phyloP scores from a whole-genome alignment of 1,140 invertebrate genomes.

The Plutomurus gul region DNA sequence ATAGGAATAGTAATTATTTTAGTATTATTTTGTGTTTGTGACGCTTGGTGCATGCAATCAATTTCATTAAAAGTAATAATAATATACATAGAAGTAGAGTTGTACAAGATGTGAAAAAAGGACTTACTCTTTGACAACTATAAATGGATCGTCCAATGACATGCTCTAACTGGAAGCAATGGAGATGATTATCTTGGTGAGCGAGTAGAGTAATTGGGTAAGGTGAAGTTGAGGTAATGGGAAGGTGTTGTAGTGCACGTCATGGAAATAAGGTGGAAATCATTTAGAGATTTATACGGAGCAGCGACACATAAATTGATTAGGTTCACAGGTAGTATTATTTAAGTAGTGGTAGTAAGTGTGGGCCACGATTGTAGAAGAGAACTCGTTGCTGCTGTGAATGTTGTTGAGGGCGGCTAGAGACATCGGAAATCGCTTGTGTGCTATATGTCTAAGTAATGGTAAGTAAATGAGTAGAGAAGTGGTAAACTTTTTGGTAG shows the following conservation, averaged over 20 bases:
- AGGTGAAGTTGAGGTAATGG: not conserved
- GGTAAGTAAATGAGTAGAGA: no score
- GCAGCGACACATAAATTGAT: not conserved
- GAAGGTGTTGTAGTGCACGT: not conserved
- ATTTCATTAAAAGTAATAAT: not conserved
- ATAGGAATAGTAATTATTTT: no score
- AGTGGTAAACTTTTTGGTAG: no score
- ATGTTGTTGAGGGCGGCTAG: not conserved
- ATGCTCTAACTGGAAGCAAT: constrained; percentile 33
- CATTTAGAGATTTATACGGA: not conserved
- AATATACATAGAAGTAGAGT: not conserved
- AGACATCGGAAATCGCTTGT: not conserved
- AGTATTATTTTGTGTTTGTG: no score
- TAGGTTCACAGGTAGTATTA: not conserved
- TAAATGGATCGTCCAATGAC: constrained; percentile 53
- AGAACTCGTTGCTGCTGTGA: not conserved
- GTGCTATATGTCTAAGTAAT: no score
- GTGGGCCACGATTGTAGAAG: not conserved
- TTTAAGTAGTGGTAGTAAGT: not conserved
- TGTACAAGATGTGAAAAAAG: not conserved
- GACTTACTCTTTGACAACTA: constrained; percentile 54
- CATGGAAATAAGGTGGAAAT: constrained; percentile 5
- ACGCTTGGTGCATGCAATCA: no score
- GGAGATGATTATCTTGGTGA: not conserved
- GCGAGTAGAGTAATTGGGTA: not conserved